Evolutionary conservation across 2,888 invertebrate species (phyloP).

Genomic region (Caprella mutica): DNA sequence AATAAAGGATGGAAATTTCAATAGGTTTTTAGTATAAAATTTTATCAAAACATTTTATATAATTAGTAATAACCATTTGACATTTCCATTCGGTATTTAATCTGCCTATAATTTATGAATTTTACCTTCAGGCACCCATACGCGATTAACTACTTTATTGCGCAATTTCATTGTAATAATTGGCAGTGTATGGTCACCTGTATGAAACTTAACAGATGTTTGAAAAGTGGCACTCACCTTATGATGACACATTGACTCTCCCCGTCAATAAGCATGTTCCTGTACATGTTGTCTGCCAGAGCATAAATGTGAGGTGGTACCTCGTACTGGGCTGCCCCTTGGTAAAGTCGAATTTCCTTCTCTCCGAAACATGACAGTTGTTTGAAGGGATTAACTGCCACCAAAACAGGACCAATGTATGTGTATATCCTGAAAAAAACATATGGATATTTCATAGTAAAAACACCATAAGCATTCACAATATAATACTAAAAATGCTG

Average conservation of each 20-base stretch:
- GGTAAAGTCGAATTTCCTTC: constrained; percentile 50
- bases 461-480: constrained; percentile 2
- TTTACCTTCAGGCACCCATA: too few relatives aligned
- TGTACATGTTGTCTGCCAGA: constrained; percentile 57
- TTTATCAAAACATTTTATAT: too few relatives aligned
- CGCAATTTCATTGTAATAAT: too few relatives aligned
- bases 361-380: constrained; percentile 54
- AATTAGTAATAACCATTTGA: too few relatives aligned
- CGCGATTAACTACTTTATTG: too few relatives aligned
- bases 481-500: neutral
- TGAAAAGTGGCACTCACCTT: too few relatives aligned
- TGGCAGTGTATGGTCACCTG: too few relatives aligned
- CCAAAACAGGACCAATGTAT: constrained; percentile 54
- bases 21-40: too few relatives aligned
- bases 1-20: too few relatives aligned
- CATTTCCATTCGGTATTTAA: too few relatives aligned
- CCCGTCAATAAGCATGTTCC: constrained; percentile 57
- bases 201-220: too few relatives aligned
- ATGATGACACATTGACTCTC: constrained; percentile 61
- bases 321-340: constrained; percentile 55
- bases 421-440: constrained; percentile 39
- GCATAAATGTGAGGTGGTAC: constrained; percentile 60
- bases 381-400: constrained; percentile 54
- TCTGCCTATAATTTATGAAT: too few relatives aligned
- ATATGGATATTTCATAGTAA: constrained; percentile 5